Percentiles rank a stretch among this genome's conserved stretches.
Conservation (phyloP, 35 echinoderm and acorn worm species). For the Ptychodera flava region DNA sequence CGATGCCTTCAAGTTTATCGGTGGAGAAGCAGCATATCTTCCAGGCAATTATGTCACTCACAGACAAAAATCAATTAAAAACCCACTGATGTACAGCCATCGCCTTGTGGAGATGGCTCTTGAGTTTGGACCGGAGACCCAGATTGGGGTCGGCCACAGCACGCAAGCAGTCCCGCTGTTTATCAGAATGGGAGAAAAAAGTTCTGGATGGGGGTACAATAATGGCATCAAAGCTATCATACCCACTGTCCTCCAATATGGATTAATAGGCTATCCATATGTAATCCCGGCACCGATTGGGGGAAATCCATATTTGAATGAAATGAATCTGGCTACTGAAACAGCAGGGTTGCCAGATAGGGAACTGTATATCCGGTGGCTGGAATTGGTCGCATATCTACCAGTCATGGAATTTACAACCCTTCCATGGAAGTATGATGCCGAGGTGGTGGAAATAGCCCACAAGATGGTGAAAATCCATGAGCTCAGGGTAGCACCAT, state of each 20-base stretch:
- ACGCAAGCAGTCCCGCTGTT: conserved; percentile 77
- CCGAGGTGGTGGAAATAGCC: conserved; percentile 44
- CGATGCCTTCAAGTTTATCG: conserved; percentile 82
- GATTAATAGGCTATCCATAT: conserved; percentile 86
- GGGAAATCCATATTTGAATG: conserved; percentile 37
- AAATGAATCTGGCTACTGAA: background rate
- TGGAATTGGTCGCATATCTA: conserved; percentile 58
- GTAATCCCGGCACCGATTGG: conserved; percentile 62
- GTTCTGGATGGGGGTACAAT: conserved; percentile 53
- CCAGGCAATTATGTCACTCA: conserved; percentile 39
- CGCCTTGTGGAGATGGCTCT: conserved; percentile 39
- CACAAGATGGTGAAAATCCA: conserved; percentile 71
- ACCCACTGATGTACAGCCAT: conserved; percentile 67
- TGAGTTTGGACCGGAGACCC: conserved; percentile 19
- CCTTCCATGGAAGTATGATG: conserved; percentile 54
- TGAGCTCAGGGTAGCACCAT: conserved; percentile 44
- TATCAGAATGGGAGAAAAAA: conserved; percentile 66
- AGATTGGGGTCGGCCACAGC: conserved; percentile 49
- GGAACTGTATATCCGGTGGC: conserved; percentile 69
- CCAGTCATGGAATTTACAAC: conserved; percentile 70
- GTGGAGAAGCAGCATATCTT: conserved; percentile 51
- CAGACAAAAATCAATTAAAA: conserved; percentile 20
- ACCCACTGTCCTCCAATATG: conserved; percentile 48
- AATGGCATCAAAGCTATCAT: conserved; percentile 79
- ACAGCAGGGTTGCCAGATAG: conserved; percentile 15